Evolutionary conservation across 2,888 invertebrate genomes (phyloP).

Genomic region (Cheiracanthium punctorium): DNA sequence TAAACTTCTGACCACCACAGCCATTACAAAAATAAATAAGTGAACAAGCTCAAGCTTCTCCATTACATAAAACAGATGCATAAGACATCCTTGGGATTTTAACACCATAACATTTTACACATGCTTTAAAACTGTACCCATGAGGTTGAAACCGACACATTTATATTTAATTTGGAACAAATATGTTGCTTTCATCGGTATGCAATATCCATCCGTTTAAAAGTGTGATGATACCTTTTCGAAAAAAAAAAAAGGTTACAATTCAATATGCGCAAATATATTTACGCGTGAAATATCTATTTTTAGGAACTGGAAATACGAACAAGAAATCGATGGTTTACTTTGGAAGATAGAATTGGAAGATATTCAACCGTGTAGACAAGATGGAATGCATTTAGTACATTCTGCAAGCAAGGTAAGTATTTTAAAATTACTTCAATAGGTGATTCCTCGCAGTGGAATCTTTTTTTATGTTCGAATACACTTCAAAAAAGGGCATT

Average conservation of each 20-base stretch:
- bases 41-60: too few species aligned
- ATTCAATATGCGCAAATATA: neutral
- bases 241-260: neutral
- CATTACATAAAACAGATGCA: too few species aligned
- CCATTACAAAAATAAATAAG: too few species aligned
- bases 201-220: neutral
- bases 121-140: too few species aligned
- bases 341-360: conserved; percentile 95
- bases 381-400: conserved; percentile 34
- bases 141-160: too few species aligned
- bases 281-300: conserved; percentile 13
- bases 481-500: too few species aligned
- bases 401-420: conserved; percentile 67
- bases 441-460: too few species aligned
- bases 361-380: conserved; percentile 75
- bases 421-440: neutral
- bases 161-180: too few species aligned
- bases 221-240: neutral
- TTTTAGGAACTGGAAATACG: conserved; percentile 93
- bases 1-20: too few species aligned
- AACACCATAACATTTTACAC: too few species aligned
- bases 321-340: conserved; percentile 97
- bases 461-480: too few species aligned
- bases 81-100: too few species aligned
- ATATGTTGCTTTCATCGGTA: neutral